Evolutionary conservation across 2,113 vertebrate genomes (phyloP).

Genomic region (Ancistrus triradiatus): DNA sequence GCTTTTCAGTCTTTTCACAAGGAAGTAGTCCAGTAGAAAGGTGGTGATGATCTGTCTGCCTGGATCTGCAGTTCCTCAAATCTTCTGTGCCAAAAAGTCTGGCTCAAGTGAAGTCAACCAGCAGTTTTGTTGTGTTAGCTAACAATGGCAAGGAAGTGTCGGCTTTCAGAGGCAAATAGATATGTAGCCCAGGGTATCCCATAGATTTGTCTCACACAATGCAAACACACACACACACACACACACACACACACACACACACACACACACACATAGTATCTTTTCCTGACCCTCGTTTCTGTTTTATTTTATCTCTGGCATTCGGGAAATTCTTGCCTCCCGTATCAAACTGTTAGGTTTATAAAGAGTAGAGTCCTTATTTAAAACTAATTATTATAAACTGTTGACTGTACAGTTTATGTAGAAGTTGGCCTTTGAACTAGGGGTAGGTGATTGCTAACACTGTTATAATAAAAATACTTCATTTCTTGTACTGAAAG

Average conservation of each 20-base stretch:
- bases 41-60: too few species aligned
- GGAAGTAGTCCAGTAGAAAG: too few species aligned
- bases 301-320: conserved; percentile 2
- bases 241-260: conserved; percentile 26
- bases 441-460: too few species aligned
- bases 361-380: too few species aligned
- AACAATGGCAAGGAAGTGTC: conserved; percentile 66
- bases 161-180: conserved; percentile 65
- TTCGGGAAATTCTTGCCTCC: conserved; percentile 7
- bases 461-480: too few species aligned
- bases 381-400: too few species aligned
- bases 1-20: too few species aligned
- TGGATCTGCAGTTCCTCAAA: too few species aligned
- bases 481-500: too few species aligned
- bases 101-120: conserved; percentile 43
- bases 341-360: conserved; percentile 34
- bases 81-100: conserved; percentile 47
- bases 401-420: too few species aligned
- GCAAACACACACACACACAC: conserved; percentile 23
- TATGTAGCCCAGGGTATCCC: conserved; percentile 57
- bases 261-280: conserved; percentile 16
- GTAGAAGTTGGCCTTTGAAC: too few species aligned
- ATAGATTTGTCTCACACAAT: conserved; percentile 30
- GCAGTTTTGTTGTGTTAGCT: conserved; percentile 64
- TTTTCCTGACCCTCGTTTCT: neutral